Evolutionary conservation across 2,797 vertebrate species (phyloP), one percentile per base, ranked within the genome.

Genomic region (Gadopsis marmoratus): DNA sequence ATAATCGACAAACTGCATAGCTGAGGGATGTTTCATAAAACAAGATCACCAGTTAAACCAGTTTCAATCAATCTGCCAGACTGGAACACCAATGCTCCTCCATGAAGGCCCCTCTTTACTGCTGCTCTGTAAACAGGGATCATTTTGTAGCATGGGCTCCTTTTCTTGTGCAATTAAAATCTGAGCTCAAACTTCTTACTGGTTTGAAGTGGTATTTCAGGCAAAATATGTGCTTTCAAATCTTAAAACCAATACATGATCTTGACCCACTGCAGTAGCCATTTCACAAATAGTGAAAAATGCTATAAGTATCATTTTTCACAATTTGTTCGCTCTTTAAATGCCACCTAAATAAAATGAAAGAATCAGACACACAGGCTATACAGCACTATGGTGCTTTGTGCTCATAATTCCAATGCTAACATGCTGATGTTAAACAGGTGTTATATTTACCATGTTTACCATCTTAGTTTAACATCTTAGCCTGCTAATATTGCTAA

Each of bases 1-100:
- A 54, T 1, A 51, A n/a, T 50, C 45, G n/a, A 21, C 55, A 58
- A 82, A 61, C 71, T 77, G 56, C 31, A 75, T 78, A 80, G 56
- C 41, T 43, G 21, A 16, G 9, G 23, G 43, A 9, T 35, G 47
- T 47, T 68, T 62, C 31, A 68, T 33, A 3, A 48, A 56, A 55
- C 5, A 2, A 48, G 43, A 63, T 56, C 33, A 71, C 48, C 23
- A 58, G 45, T 67, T 69, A 67, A 86, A 71, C 47, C 48, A 23
- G 47, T 50, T 43, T 14, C 54, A 41, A 43, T 65, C 48, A 43
- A 5, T 10, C 50, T 35, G 58, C 33, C 17, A 56, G 12, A 35
- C 26, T n/a, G 16, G 41, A 61, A 26, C 37, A 0, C 45, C 17
- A 54, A 17, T 7, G 29, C 56, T 68, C 7, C 47, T 61, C 29